Base-by-base conservation (phyloP, 2,888 invertebrate genomes). In the Romanomermis culicivorax region DNA sequence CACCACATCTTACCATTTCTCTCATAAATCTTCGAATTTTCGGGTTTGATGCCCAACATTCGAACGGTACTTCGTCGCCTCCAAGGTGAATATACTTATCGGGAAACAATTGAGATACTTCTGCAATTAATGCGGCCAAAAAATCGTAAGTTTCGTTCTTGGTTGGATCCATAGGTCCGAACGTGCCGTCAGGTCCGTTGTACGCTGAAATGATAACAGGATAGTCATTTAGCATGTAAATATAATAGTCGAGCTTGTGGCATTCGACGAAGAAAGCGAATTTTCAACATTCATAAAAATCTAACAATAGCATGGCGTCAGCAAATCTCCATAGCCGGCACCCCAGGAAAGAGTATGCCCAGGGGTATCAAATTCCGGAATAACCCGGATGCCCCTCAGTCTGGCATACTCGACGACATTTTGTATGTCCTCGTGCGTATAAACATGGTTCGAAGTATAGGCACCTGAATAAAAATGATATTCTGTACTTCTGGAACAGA, bases 261-360 rank as follows among this genome's bases (percentile, higher is more conserved):
- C n/a, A n/a, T n/a, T n/a, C n/a, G n/a, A n/a, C n/a, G n/a, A n/a
- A n/a, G n/a, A n/a, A n/a, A n/a, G n/a, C n/a, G n/a, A n/a, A n/a
- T n/a, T n/a, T n/a, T n/a, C n/a, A n/a, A n/a, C n/a, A n/a, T n/a
- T n/a, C n/a, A n/a, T n/a, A n/a, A n/a, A n/a, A n/a, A n/a, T n/a
- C n/a, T n/a, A 71, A 63, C 14, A 4, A 20, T 79, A 81, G 68
- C 88, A 89, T 29, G 76, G 65, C 0, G 86, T 83, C 58, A 88
- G 72, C 1, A 88, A 69, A 55, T 79, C 77, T 0, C 81, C 80
- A 65, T 79, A 77, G 0, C 81, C 81, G 51, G 74, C 72, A 14
- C 86, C 86, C 88, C 87, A 89, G 0, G 86, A 85, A 54, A 79
- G 76, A 0, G 85, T 83, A 68, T 89, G 89, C 60, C 82, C 85